A percentile compares a stretch with the other conserved stretches of the same genome.
These are phyloP conservation scores for Porphyrio hochstetteri DNA, from an alignment of 2,113 vertebrate genomes.

Conservation along the genomic window DNA sequence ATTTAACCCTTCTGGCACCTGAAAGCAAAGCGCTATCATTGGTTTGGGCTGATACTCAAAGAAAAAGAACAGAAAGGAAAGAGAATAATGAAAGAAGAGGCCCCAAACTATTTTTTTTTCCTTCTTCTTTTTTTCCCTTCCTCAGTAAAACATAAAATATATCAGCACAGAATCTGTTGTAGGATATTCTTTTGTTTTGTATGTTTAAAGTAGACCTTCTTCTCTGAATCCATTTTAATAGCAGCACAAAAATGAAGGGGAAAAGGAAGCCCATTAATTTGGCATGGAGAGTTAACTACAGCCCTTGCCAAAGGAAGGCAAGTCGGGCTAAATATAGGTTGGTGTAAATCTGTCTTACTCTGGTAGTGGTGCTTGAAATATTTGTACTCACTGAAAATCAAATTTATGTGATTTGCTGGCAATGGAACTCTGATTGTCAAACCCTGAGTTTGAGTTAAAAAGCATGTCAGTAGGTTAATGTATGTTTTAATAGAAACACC, in stretches of 20 bases:
- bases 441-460: not conserved
- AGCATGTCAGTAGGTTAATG: not conserved
- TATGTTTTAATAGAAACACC: not conserved
- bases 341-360: not conserved
- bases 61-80: not conserved
- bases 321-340: not conserved
- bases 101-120: not conserved
- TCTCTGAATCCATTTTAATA: not conserved
- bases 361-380: not conserved
- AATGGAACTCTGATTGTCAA: not conserved
- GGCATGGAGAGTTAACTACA: not conserved
- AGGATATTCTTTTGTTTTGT: not conserved
- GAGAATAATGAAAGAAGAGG: not conserved
- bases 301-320: not conserved
- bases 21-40: not conserved
- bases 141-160: not conserved
- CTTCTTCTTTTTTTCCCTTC: accelerated
- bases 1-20: slow-evolving; percentile 27
- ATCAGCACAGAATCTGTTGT: not conserved
- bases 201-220: not conserved
- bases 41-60: not conserved
- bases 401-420: not conserved
- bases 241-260: not conserved
- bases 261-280: not conserved
- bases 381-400: not conserved